Base-by-base conservation (phyloP, 2,888 invertebrate genomes). In the Lasiommata megera region DNA sequence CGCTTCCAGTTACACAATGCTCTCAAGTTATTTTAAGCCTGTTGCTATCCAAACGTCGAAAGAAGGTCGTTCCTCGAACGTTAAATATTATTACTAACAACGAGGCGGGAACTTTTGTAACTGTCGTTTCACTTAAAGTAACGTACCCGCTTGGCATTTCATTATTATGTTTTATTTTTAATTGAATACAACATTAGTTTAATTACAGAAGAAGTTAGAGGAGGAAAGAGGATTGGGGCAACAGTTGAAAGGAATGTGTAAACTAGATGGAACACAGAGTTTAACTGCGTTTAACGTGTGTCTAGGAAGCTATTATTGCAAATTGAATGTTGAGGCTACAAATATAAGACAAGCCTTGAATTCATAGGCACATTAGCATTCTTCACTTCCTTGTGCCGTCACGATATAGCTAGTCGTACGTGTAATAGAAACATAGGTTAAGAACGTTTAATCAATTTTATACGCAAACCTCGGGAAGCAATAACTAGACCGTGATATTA, bases 361-460 rank as follows among this genome's bases (percentile, higher is more conserved):
- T 73, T 85, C 84, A 86, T 84, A 88, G 85, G 74, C 84, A 79
- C 80, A 88, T 90, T 88, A 87, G 83, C 86, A 88, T 88, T 84
- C 77, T 75, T 66, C 72, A 80, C 81, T 90, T 90, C 89, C 89
- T 88, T 82, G 79, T 86, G 77, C 71, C 72, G 73, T 74, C 77
- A 79, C 76, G 72, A 73, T 72, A 76, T 75, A 75, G 80, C 73
- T 76, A 76, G 76, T 77, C 79, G 73, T 72, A 70, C 74, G 73
- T 29, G 7, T 56, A 47, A 51, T 54, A 40, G 36, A 54, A 62
- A 62, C 61, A 61, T 56, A 37, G 46, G 44, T 48, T 54, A 46
- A 58, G 38, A 70, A 73, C 72, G 65, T 57, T 54, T 69, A 63
- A 67, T 70, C 47, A 37, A 59, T 53, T 77, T 75, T 69, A 65